A percentile compares a stretch with the other conserved stretches of the same genome.
Conservation (phyloP, 2,888 invertebrate species). For the Mayetiola destructor region DNA sequence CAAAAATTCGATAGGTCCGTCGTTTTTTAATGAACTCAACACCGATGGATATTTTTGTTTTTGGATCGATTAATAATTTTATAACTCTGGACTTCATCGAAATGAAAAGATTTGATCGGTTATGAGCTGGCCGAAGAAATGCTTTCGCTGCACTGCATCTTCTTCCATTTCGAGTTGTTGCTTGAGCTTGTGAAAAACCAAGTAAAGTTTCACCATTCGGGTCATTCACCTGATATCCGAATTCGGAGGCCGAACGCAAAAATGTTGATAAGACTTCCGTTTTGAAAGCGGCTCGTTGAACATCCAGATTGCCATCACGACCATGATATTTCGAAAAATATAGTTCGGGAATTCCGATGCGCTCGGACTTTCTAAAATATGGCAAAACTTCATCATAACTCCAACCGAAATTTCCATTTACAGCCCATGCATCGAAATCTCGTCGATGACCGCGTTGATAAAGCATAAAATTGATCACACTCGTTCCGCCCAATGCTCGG, state of each 20-base stretch:
- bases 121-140: conserved; percentile 51
- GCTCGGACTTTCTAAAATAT: conserved; percentile 69
- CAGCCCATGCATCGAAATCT: conserved; percentile 74
- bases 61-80: conserved; percentile 49
- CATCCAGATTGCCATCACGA: conserved; percentile 49
- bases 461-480: conserved; percentile 71
- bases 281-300: conserved; percentile 48
- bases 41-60: conserved; percentile 45
- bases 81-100: conserved; percentile 53
- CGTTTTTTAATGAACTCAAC: conserved; percentile 54
- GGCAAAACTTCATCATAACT: conserved; percentile 54
- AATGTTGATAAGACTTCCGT: conserved; percentile 50
- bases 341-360: conserved; percentile 43
- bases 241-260: conserved; percentile 48
- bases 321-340: conserved; percentile 52
- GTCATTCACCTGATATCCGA: conserved; percentile 56
- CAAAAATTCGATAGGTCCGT: conserved; percentile 38
- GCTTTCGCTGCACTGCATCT: conserved; percentile 70
- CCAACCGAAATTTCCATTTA: conserved; percentile 68
- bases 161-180: conserved; percentile 53
- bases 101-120: conserved; percentile 52
- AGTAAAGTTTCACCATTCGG: conserved; percentile 49
- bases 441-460: conserved; percentile 68
- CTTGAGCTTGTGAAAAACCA: conserved; percentile 57
- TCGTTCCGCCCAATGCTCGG: conserved; percentile 67